Base-by-base conservation (phyloP, 2,888 invertebrate species). In the Drosophila neonasuta region DNA sequence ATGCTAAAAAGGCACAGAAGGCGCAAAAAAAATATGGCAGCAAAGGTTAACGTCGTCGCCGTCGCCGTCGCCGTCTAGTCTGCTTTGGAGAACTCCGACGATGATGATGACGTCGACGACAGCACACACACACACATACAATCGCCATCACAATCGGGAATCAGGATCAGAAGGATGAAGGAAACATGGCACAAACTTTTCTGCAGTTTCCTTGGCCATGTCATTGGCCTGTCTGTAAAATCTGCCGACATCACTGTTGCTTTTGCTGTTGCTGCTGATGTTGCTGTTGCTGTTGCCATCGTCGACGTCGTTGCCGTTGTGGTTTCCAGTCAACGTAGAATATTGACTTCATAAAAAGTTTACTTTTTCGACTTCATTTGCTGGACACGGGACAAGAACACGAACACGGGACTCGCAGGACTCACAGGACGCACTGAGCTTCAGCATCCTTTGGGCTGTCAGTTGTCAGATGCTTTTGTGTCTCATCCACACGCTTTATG, bases 291-390 rank as follows among this genome's bases (percentile, higher is more conserved):
- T 20, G 4, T 4, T 20, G 59, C 64, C 42, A 42, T 45, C 48
- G 39, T 11, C 41, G 36, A 20, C 24, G 6, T 24, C 24, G 24
- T 41, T 57, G 55, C 34, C 55, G 52, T 64, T 82, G 84, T 76
- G 85, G 84, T 67, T 80, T 75, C 58, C 77, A 80, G 82, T 63
- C 77, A 85, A 74, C 77, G 83, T 80, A 78, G 68, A 85, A 84
- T 80, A 85, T 83, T 84, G 83, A 84, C 84, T 83, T 83, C 73
- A 82, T 79, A 84, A 82, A 80, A 85, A 79, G 78, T 85, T 82
- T 63, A 72, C 65, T 54, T 69, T 61, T 77, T 71, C 62, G 67
- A 75, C 75, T 77, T 74, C 67, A 75, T 75, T 71, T 73, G 65
- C 70, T 55, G 73, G 66, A 57, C 69, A 39, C 49, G 34, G 60